Conservation (phyloP, 92 coral and sea anemone species). For the Desmophyllum pertusum region DNA sequence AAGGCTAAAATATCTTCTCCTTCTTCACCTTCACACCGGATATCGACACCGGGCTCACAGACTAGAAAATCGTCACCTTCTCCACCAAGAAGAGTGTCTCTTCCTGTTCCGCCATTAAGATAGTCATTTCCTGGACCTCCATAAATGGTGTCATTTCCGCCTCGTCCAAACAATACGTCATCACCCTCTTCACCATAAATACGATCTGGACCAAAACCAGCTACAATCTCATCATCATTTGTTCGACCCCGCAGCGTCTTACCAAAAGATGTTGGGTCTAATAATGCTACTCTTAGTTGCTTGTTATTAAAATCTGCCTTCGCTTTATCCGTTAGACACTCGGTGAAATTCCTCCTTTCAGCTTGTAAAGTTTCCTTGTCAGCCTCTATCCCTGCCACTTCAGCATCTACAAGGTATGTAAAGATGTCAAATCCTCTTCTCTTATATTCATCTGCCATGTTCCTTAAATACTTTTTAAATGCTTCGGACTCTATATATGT, state of each 20-base stretch:
- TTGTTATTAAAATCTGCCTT: constrained; percentile 18
- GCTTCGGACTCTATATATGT: constrained; percentile 22
- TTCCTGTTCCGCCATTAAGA: constrained; percentile 45
- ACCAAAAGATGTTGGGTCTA: constrained; percentile 33
- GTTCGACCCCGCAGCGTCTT: neutral
- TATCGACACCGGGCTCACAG: constrained; percentile 22
- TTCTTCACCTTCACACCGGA: constrained; percentile 9
- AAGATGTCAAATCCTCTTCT: constrained; percentile 32
- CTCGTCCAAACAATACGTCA: constrained; percentile 48
- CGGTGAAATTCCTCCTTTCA: constrained; percentile 1
- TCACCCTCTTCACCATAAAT: constrained; percentile 40
- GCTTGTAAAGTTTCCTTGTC: constrained; percentile 17
- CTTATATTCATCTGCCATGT: constrained; percentile 22
- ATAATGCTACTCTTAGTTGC: constrained; percentile 9
- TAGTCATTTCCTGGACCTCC: constrained; percentile 50
- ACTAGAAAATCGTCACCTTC: constrained; percentile 22
- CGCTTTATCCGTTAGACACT: constrained; percentile 13
- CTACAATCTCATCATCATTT: constrained; percentile 38
- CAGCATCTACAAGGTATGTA: constrained; percentile 28
- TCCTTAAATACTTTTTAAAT: constrained; percentile 10
- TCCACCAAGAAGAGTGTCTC: constrained; percentile 34
- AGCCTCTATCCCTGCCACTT: constrained; percentile 16
- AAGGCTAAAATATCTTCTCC: constrained; percentile 26
- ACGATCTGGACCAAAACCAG: constrained; percentile 43
- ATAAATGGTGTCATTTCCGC: constrained; percentile 35